Evolutionary conservation across 2,797 vertebrate species (phyloP).

Genomic region (Periparus ater): DNA sequence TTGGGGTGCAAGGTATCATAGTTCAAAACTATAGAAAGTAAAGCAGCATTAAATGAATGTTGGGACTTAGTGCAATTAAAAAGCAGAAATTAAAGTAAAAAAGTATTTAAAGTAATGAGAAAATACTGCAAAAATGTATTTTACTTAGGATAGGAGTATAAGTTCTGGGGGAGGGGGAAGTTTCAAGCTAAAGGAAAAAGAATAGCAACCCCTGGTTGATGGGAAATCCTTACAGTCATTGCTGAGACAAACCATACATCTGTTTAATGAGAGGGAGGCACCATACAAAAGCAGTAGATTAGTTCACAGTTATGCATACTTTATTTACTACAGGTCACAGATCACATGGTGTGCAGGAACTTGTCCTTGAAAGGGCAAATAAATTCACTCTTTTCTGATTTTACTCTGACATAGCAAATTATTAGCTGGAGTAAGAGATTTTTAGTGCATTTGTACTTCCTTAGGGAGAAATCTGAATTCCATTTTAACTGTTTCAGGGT

Average conservation of each 20-base stretch:
- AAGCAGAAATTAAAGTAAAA: not conserved
- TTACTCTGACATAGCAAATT: not conserved
- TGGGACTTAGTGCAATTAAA: not conserved
- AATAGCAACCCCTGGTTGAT: not conserved
- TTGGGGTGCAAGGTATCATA: not conserved
- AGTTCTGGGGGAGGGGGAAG: fast-evolving
- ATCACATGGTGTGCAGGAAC: not conserved
- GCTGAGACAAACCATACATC: not conserved
- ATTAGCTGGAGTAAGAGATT: not conserved
- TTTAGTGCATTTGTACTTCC: not conserved
- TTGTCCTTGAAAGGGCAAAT: conserved; percentile 5
- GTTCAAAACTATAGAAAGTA: not conserved
- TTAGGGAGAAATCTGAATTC: not conserved
- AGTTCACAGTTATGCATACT: not conserved
- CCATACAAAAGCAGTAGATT: not conserved
- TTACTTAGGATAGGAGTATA: not conserved
- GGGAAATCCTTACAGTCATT: not conserved
- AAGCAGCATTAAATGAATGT: not conserved
- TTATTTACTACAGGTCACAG: conserved; percentile 33
- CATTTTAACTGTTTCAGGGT: not conserved
- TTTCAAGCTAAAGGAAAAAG: not conserved
- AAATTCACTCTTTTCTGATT: conserved; percentile 40
- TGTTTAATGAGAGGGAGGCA: not conserved
- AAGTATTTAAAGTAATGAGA: not conserved
- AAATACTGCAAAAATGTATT: not conserved